Conservation (phyloP, 2,888 invertebrate genomes). For the Caenorhabditis angaria region DNA sequence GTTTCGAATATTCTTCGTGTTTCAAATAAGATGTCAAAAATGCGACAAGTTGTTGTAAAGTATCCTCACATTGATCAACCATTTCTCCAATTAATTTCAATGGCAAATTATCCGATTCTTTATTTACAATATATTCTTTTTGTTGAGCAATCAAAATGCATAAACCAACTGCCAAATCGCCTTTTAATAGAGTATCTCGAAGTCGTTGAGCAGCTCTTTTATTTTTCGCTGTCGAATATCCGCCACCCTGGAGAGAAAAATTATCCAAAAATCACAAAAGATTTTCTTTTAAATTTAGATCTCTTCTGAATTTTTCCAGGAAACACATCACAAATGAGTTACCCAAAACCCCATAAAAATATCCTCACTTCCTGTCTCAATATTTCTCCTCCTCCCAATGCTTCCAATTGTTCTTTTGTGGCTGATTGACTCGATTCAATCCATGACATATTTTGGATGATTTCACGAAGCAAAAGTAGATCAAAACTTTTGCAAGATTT, state of each 20-base stretch:
- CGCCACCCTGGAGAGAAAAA: conserved; percentile 84
- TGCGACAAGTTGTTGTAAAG: conserved; percentile 94
- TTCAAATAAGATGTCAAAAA: conserved; percentile 92
- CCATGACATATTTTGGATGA: conserved; percentile 99
- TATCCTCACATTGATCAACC: conserved; percentile 91
- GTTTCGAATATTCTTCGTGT: conserved; percentile 85
- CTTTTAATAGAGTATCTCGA: conserved; percentile 91
- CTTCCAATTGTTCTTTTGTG: conserved; percentile 93
- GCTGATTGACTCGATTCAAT: conserved; percentile 95
- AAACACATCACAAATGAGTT: background rate
- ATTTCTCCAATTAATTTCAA: conserved; percentile 83
- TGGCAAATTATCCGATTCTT: conserved; percentile 72
- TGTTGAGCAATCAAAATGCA: conserved; percentile 96
- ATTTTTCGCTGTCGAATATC: conserved; percentile 94
- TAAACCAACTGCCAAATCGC: conserved; percentile 88
- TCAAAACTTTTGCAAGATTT: conserved; percentile 91
- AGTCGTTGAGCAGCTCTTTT: conserved; percentile 92
- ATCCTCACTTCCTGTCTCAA: conserved; percentile 85
- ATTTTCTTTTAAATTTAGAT: background rate
- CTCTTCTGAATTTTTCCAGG: conserved; percentile 1
- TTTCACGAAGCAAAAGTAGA: conserved; percentile 88
- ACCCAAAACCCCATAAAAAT: background rate
- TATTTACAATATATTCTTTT: conserved; percentile 89
- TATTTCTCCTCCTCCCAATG: conserved; percentile 95
- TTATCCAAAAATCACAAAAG: too few species aligned